These are phyloP conservation scores for Drosophila pruinosa DNA, from an alignment of 1,140 invertebrate species.

Conservation along the genomic window DNA sequence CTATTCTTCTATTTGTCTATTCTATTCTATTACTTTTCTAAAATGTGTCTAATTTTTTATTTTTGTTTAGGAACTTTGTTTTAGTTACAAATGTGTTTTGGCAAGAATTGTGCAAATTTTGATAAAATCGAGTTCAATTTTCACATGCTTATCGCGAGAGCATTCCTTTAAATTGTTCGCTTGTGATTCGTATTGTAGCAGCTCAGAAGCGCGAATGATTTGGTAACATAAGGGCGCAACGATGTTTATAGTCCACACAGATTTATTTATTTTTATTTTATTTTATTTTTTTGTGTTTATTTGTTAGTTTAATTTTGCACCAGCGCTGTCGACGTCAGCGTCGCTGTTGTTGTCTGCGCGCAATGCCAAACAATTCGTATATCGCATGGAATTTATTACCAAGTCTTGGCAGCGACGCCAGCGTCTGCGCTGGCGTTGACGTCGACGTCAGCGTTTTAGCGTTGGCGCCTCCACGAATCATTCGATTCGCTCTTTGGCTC, in stretches of 20 bases:
- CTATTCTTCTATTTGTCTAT: not conserved
- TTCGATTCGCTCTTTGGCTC: constrained; percentile 41
- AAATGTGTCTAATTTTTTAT: not conserved
- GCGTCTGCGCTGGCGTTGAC: not conserved
- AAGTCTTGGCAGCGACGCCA: not conserved
- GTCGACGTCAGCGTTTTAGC: constrained; percentile 8
- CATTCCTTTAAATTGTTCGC: not conserved
- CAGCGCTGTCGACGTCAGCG: constrained; percentile 51
- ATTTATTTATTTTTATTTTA: not conserved
- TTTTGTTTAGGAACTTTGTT: constrained; percentile 22
- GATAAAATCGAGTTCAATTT: constrained; percentile 35
- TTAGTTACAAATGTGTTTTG: constrained; percentile 29
- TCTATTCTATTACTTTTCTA: not conserved
- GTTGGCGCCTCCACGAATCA: constrained; percentile 17
- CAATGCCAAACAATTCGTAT: constrained; percentile 72
- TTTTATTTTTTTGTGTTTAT: not conserved
- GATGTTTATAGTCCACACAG: constrained; percentile 63
- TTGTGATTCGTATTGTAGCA: constrained; percentile 52
- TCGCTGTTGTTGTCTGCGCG: constrained; percentile 42
- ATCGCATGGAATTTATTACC: constrained; percentile 72
- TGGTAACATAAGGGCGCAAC: constrained; percentile 68
- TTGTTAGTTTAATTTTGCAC: constrained; percentile 42
- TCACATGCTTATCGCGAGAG: constrained; percentile 23
- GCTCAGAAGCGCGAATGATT: constrained; percentile 57
- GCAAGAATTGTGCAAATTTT: constrained; percentile 64